Evolutionary conservation across 2,888 invertebrate species (phyloP).

Genomic region (Drosophila barbarae): DNA sequence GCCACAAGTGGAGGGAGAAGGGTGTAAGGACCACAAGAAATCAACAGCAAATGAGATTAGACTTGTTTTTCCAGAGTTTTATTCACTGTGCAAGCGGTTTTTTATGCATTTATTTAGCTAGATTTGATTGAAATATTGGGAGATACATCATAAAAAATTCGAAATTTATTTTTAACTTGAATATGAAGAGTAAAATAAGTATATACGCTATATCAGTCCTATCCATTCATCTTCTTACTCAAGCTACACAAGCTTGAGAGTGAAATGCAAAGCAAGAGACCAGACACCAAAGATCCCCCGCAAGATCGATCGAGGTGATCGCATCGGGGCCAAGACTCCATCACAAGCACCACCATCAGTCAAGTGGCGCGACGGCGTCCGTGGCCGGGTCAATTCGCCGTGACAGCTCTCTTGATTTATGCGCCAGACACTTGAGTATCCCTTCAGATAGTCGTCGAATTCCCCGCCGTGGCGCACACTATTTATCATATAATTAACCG

Average conservation of each 20-base stretch:
- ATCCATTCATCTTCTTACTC: constrained; percentile 62
- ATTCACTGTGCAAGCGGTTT: neutral
- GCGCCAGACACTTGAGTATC: constrained; percentile 35
- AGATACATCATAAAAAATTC: neutral
- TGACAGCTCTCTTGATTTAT: constrained; percentile 63
- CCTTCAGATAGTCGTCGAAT: constrained; percentile 33
- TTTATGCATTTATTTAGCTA: neutral
- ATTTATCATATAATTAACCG: constrained; percentile 62
- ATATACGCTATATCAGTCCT: neutral
- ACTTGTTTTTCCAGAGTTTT: constrained; percentile 10
- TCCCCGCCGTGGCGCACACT: constrained; percentile 31
- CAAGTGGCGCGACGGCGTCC: constrained; percentile 61
- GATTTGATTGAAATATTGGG: neutral
- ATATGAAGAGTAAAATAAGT: no score
- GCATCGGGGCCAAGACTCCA: constrained; percentile 51
- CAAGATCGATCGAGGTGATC: constrained; percentile 48
- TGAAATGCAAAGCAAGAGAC: constrained; percentile 43
- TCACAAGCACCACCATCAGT: constrained; percentile 60
- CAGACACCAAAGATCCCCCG: constrained; percentile 3
- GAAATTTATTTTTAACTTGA: no score
- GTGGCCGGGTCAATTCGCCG: constrained; percentile 55
- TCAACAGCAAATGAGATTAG: constrained; percentile 7
- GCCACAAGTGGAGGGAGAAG: neutral
- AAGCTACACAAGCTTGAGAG: constrained; percentile 27
- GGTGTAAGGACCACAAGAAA: constrained; percentile 1